Percentiles rank a stretch among this genome's conserved stretches.
Conservation (phyloP, 2,113 vertebrate genomes). For the Ondatra zibethicus region DNA sequence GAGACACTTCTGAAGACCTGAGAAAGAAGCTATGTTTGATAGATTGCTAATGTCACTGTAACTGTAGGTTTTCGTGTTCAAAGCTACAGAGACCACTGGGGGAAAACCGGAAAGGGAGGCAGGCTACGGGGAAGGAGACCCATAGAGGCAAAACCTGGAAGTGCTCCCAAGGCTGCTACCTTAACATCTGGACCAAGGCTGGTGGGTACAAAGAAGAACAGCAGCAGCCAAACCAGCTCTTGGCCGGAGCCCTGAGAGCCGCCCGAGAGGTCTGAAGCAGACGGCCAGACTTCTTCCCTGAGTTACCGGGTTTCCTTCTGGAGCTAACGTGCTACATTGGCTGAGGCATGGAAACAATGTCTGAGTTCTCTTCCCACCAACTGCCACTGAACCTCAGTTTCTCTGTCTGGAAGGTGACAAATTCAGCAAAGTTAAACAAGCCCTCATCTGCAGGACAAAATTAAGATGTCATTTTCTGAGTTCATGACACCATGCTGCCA, state of each 20-base stretch:
- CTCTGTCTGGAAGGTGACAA: not conserved
- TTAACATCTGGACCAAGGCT: constrained; percentile 35
- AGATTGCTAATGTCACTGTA: not conserved
- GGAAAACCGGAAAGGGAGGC: not conserved
- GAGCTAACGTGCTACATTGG: not conserved
- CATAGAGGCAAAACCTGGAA: constrained; percentile 10
- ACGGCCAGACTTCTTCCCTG: constrained; percentile 39
- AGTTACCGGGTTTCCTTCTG: constrained; percentile 45
- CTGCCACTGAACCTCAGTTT: not conserved
- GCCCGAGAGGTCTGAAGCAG: constrained; percentile 30
- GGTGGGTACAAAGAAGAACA: not conserved
- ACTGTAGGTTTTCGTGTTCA: not conserved
- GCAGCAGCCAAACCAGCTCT: not conserved
- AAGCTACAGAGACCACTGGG: not conserved
- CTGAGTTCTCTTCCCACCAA: constrained; percentile 19
- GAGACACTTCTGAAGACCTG: not conserved
- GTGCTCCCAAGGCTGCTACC: not conserved
- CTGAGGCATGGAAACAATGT: not conserved
- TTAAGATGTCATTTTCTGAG: not conserved
- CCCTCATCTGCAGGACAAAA: not conserved
- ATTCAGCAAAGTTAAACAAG: not conserved
- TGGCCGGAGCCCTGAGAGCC: constrained; percentile 64
- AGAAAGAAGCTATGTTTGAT: not conserved
- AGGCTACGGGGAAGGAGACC: not conserved
- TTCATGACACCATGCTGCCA: not conserved